These are phyloP conservation scores for Epinephelus fuscoguttatus DNA, from an alignment of 2,113 vertebrate genomes.

Conservation along the genomic window DNA sequence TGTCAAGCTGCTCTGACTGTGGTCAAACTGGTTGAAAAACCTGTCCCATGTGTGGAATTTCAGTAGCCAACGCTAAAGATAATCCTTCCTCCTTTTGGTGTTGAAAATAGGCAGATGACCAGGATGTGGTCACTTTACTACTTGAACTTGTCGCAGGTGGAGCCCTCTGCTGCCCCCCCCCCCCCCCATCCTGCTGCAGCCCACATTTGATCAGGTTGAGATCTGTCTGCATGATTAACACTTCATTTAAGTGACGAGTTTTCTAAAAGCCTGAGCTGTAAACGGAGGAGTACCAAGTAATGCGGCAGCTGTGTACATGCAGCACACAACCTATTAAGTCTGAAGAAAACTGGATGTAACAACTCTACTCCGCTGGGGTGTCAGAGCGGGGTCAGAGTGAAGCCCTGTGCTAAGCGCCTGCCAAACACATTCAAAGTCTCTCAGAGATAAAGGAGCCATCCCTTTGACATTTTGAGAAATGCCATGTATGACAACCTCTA, in stretches of 20 bases:
- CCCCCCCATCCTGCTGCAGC: neutral
- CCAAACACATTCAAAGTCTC: constrained; percentile 62
- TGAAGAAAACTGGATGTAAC: constrained; percentile 48
- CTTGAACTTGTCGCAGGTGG: neutral
- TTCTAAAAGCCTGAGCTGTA: constrained; percentile 19
- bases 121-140: neutral
- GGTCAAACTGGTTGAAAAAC: neutral
- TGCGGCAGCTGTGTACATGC: constrained; percentile 9
- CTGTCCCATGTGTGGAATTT: neutral
- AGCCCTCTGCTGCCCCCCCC: neutral
- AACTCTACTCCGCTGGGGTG: constrained; percentile 18
- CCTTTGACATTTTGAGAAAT: constrained; percentile 75
- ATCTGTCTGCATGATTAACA: neutral
- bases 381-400: constrained; percentile 56
- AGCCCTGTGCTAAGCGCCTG: constrained; percentile 53
- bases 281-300: constrained; percentile 1
- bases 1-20: neutral
- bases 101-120: neutral
- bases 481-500: constrained; percentile 70
- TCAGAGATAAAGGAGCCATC: constrained; percentile 59
- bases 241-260: neutral
- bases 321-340: constrained; percentile 34
- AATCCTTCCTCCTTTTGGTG: neutral
- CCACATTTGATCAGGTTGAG: neutral
- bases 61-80: neutral